A percentile compares a stretch with the other conserved stretches of the same genome.
Conservation (phyloP, 2,888 invertebrate species). For the Heteromyza rotundicornis region DNA sequence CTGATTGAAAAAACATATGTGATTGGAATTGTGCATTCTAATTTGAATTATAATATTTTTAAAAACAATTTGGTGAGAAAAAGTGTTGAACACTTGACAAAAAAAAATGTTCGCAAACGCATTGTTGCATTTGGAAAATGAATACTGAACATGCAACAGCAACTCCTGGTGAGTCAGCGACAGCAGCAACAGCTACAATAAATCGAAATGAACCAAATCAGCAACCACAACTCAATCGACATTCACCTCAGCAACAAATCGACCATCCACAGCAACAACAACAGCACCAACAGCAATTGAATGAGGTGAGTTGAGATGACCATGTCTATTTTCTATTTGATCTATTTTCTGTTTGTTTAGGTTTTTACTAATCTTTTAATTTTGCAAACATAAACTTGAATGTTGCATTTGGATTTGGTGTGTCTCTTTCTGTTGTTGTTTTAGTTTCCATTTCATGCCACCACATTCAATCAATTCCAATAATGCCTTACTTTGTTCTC, state of each 20-base stretch:
- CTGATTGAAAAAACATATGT: not conserved
- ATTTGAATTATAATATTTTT: not conserved
- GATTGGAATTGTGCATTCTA: no score
- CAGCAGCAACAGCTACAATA: conserved; percentile 37
- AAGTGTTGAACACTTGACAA: conserved; percentile 16
- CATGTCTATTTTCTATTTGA: no score
- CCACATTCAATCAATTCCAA: no score
- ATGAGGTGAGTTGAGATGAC: conserved; percentile 49
- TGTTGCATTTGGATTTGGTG: no score
- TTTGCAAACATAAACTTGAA: no score
- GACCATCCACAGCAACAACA: conserved; percentile 36
- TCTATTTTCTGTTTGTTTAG: no score
- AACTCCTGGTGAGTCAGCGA: conserved; percentile 40
- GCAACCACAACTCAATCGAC: conserved; percentile 31
- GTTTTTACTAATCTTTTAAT: no score
- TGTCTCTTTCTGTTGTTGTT: no score
- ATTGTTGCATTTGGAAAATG: conserved; percentile 36
- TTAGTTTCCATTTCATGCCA: no score
- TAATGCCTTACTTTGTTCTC: no score
- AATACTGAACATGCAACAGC: conserved; percentile 39
- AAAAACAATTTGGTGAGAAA: not conserved
- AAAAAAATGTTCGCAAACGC: conserved; percentile 18
- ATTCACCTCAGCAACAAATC: conserved; percentile 50
- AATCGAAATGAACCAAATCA: conserved; percentile 26
- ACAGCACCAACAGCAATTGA: conserved; percentile 55